phyloP scores from a whole-genome alignment of 2,888 invertebrate genomes.

The Bembecia ichneumoniformis region DNA sequence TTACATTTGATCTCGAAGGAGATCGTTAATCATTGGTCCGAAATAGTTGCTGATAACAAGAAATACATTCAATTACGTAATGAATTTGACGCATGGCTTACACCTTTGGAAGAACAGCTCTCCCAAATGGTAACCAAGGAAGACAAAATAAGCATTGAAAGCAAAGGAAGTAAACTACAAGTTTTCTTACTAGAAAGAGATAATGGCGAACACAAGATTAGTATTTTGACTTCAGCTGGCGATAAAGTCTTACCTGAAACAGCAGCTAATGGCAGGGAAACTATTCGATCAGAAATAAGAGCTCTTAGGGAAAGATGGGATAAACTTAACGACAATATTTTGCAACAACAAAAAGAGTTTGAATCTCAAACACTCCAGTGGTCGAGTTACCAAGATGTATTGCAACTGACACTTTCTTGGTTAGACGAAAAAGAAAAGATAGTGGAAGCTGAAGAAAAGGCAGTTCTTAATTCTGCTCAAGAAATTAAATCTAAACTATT shows the following conservation, averaged over 20 bases:
- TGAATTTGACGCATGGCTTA: conserved; percentile 84
- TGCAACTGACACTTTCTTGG: conserved; percentile 89
- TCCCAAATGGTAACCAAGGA: conserved; percentile 77
- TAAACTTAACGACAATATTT: conserved; percentile 84
- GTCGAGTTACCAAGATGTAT: conserved; percentile 87
- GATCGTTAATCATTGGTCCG: conserved; percentile 87
- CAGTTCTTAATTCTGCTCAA: conserved; percentile 83
- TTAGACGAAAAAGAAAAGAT: conserved; percentile 87
- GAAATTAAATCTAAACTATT: conserved; percentile 87
- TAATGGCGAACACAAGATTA: conserved; percentile 85
- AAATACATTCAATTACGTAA: conserved; percentile 82
- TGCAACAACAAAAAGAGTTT: conserved; percentile 86
- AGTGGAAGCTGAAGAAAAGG: conserved; percentile 78
- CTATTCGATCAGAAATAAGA: conserved; percentile 87
- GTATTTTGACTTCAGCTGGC: conserved; percentile 81
- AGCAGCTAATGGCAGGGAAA: conserved; percentile 91
- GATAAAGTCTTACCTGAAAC: conserved; percentile 95
- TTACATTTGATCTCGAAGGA: conserved; percentile 87
- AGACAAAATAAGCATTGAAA: conserved; percentile 76
- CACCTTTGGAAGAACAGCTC: conserved; percentile 78
- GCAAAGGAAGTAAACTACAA: conserved; percentile 78
- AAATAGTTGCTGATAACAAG: conserved; percentile 86
- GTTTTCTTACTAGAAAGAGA: conserved; percentile 84
- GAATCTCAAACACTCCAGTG: conserved; percentile 88
- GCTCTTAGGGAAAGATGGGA: conserved; percentile 90